Evolutionary conservation across 2,797 vertebrate genomes (phyloP).

Genomic region (Enteromius anoplus): DNA sequence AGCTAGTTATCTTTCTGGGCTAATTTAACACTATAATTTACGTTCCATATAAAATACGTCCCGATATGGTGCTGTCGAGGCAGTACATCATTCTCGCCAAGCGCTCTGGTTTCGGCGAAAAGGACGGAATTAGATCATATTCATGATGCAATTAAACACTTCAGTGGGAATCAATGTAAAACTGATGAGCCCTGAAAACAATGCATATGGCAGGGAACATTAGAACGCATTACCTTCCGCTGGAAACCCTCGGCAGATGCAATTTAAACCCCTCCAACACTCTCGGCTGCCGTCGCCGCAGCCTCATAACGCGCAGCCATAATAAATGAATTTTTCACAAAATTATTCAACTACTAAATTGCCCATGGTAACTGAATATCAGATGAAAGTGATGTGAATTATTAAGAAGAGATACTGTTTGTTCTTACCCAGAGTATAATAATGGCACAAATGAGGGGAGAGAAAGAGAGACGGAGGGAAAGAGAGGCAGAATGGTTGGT

Average conservation of each 20-base stretch:
- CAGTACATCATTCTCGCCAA: conserved; percentile 96
- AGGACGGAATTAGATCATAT: conserved; percentile 99
- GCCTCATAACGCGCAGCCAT: conserved; percentile 95
- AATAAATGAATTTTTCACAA: conserved; percentile 99
- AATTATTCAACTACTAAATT: conserved; percentile 99
- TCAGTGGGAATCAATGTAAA: conserved; percentile 99
- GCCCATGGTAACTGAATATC: conserved; percentile 99
- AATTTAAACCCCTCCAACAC: conserved; percentile 93
- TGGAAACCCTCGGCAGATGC: conserved; percentile 89
- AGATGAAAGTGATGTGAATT: conserved; percentile 99
- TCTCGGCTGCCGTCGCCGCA: conserved; percentile 90
- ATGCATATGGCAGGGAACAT: conserved; percentile 99
- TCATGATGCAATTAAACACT: conserved; percentile 99
- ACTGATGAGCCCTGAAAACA: conserved; percentile 99
- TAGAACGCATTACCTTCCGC: conserved; percentile 99
- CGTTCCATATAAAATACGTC: conserved; percentile 86
- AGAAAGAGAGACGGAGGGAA: conserved; percentile 45
- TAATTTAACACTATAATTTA: conserved; percentile 89
- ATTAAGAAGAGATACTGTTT: conserved; percentile 91
- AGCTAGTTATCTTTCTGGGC: conserved; percentile 87
- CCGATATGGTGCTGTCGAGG: conserved; percentile 88
- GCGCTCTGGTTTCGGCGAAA: conserved; percentile 97
- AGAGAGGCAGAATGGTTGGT: conserved; percentile 60
- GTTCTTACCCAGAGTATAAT: conserved; percentile 80
- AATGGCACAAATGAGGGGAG: conserved; percentile 73